Base-by-base conservation (phyloP, 2,113 vertebrate species). In the Hippocampus zosterae region DNA sequence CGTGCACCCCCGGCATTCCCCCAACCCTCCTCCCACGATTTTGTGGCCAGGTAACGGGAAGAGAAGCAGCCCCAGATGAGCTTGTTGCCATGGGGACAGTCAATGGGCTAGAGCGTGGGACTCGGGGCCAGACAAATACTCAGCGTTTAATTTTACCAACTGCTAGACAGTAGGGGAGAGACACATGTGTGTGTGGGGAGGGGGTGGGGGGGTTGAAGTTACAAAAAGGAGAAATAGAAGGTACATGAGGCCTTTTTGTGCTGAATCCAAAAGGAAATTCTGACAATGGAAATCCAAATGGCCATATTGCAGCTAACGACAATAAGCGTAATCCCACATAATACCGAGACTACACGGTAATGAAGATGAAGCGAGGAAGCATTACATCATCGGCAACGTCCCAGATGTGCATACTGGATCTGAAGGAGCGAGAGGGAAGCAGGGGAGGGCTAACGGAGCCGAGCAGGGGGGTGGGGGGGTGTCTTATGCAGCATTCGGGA, bases 41-140 rank as follows among this genome's bases (percentile, higher is more conserved):
- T 65, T 18, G 42, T 25, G 77, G 53, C 71, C 81, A 87, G 88
- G 86, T 88, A 88, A 62, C 62, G 81, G 64, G 79, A 85, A 85
- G 87, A 84, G 75, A 72, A 91, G 83, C 76, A 78, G 78, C 85
- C 85, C 74, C 76, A 83, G 87, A 89, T 82, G 88, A 92, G 89
- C 82, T 82, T 88, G 91, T 92, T 93, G 91, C 90, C 88, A 93
- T 92, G 91, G 92, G 89, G 89, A 92, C 84, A 85, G 86, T 89
- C 84, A 90, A 90, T 89, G 83, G 91, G 81, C 81, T 87, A 76
- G 85, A 86, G 87, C 85, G 85, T 76, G 83, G 85, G 88, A 87
- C 89, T 87, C 84, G 67, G 84, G 87, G 88, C 84, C 84, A 89
- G 87, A 90, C 86, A 80, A 89, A 89, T 87, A 89, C 87, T 84